A percentile compares a stretch with the other conserved stretches of the same genome.
Evolutionary conservation across 2,113 vertebrate genomes (phyloP).

Genomic region (Dicerorhinus sumatrensis): DNA sequence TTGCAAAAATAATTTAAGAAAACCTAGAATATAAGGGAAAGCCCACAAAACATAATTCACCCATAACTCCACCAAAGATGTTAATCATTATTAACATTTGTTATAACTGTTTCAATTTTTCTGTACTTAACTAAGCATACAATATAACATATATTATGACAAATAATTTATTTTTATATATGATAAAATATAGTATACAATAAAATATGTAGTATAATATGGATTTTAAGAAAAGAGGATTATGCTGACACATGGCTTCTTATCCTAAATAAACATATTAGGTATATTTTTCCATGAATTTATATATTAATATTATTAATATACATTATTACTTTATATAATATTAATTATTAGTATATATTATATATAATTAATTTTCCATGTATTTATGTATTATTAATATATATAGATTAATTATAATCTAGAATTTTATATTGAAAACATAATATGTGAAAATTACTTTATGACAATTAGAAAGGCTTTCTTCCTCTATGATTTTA

Average conservation of each 20-base stretch:
- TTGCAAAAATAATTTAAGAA: constrained; percentile 6
- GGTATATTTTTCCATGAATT: neutral
- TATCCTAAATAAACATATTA: neutral
- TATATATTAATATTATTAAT: neutral
- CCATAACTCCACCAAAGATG: neutral
- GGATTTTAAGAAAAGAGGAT: neutral
- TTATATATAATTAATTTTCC: neutral
- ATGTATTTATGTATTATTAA: neutral
- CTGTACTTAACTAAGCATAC: neutral
- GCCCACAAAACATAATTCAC: neutral
- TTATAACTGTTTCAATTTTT: neutral
- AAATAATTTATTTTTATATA: neutral
- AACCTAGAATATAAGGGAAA: neutral
- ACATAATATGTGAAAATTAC: neutral
- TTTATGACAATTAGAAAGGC: neutral
- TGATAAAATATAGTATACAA: neutral
- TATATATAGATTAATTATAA: neutral
- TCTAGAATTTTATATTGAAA: neutral
- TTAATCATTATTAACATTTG: neutral
- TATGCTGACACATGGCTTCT: neutral
- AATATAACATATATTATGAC: neutral
- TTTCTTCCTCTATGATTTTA: neutral
- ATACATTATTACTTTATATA: too few species aligned
- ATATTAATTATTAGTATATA: too few species aligned
- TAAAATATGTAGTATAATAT: neutral